Conservation (phyloP, 2,113 vertebrate genomes). For the Collichthys lucidus region DNA sequence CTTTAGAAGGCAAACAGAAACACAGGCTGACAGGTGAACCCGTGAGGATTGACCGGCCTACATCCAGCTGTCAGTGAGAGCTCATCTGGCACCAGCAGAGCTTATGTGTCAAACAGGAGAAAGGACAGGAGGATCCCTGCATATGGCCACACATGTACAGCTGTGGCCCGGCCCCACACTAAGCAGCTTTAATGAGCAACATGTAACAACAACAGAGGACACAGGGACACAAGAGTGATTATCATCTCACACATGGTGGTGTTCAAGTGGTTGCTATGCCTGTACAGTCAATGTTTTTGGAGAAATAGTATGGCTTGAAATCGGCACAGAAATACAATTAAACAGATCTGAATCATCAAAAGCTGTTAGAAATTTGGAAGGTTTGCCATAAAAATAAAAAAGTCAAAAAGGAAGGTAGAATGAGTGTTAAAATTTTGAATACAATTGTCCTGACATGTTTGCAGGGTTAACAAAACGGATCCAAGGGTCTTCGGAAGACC, state of each 20-base stretch:
- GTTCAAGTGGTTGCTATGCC: constrained; percentile 40
- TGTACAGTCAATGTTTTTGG: constrained; percentile 23
- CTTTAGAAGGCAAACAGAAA: constrained; percentile 79
- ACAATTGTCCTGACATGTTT: neutral
- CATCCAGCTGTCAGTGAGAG: constrained; percentile 82
- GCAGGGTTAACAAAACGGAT: neutral
- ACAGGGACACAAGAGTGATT: constrained; percentile 68
- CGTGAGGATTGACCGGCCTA: constrained; percentile 82
- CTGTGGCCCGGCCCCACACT: constrained; percentile 67
- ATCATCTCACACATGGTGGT: constrained; percentile 52
- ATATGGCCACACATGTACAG: constrained; percentile 66
- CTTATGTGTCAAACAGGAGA: constrained; percentile 78
- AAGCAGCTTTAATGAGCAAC: constrained; percentile 79
- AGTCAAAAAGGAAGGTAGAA: neutral
- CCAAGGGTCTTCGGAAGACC: neutral
- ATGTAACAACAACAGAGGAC: constrained; percentile 70
- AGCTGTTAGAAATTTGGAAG: neutral
- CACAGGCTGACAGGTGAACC: constrained; percentile 84
- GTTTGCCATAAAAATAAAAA: neutral
- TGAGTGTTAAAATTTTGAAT: neutral
- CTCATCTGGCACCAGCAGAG: constrained; percentile 81
- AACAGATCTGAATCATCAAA: constrained; percentile 19
- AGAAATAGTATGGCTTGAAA: neutral
- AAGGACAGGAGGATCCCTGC: constrained; percentile 64
- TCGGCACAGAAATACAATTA: neutral